Evolutionary conservation across 2,797 vertebrate species (phyloP).

Genomic region (Pseudochromis fuscus): DNA sequence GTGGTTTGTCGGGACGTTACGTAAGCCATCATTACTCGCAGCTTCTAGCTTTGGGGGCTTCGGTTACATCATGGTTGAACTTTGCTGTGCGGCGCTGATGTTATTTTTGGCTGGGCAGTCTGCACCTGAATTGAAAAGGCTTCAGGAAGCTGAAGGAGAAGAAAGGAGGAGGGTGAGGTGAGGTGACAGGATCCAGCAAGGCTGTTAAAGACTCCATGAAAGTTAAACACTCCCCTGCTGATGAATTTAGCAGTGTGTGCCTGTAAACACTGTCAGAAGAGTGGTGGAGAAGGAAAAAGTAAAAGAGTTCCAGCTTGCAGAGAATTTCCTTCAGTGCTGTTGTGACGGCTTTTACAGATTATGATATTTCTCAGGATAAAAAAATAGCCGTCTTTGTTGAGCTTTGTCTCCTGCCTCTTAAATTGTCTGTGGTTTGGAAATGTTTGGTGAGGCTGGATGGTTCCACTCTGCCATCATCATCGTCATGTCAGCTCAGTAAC

Average conservation of each 20-base stretch:
- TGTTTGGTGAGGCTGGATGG: slow-evolving; percentile 21
- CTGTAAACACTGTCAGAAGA: slow-evolving; percentile 56
- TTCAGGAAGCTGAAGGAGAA: slow-evolving; percentile 12
- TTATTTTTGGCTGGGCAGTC: slow-evolving; percentile 68
- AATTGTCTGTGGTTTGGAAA: slow-evolving; percentile 52
- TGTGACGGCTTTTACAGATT: slow-evolving; percentile 42
- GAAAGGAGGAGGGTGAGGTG: slow-evolving; percentile 3
- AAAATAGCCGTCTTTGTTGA: slow-evolving; percentile 2
- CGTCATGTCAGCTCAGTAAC: slow-evolving; percentile 35
- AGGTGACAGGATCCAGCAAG: slow-evolving; percentile 37
- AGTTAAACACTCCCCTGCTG: slow-evolving; percentile 46
- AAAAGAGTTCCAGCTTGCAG: slow-evolving; percentile 13
- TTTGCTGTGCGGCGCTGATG: slow-evolving; percentile 52
- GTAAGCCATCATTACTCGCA: slow-evolving; percentile 71
- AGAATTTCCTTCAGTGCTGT: background rate
- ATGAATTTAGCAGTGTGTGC: slow-evolving; percentile 70
- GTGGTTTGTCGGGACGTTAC: slow-evolving; percentile 75
- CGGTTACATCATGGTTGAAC: slow-evolving; percentile 76
- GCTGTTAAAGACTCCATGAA: slow-evolving; percentile 20
- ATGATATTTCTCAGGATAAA: slow-evolving; percentile 6
- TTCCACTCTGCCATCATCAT: slow-evolving; percentile 16
- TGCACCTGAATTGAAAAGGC: slow-evolving; percentile 66
- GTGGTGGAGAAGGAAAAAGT: slow-evolving; percentile 37
- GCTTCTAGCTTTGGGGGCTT: slow-evolving; percentile 52
- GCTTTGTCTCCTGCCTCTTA: slow-evolving; percentile 23